Base-by-base conservation (phyloP, 1,140 invertebrate species). In the Bombus ignitus region DNA sequence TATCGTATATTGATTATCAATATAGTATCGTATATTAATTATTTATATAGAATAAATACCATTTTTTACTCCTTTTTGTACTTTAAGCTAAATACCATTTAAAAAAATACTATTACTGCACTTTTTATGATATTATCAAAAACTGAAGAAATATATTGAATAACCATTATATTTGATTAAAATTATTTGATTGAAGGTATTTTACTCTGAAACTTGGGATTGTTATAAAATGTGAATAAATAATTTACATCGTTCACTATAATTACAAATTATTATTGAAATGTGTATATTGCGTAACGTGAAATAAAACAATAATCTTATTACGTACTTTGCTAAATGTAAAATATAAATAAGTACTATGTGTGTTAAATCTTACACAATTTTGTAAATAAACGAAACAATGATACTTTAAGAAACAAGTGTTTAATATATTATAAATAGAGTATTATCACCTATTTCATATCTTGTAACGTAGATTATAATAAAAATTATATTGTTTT, bases 291-390 rank as follows among this genome's bases (percentile, higher is more conserved):
- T 71, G 74, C 73, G 74, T 47, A 88, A 82, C 71, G 70, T 75
- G 65, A 89, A 87, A 78, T 83, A 84, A 91, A 91, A 91, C 81
- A 88, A 81, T 88, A 83, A 91, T 73, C 57, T 86, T 80, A 79
- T 88, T 82, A 86, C 53, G 66, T 89, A 88, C 53, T 85, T 47
- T 47, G 77, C 75, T 83, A 89, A 78, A 80, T 74, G 59, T 85
- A 89, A 89, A 89, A 83, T 68, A 73, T 89, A 89, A 88, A 88
- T 89, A 89, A 89, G 88, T 89, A 89, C 88, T 75, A 62, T n/a
- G 66, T 39, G 66, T 39, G 47, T 25, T 89, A 73, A 80, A 89
- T 77, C 65, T 72, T 86, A 89, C 53, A 76, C 76, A 59, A 44
- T 80, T 53, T 86, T 89, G 81, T 81, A 89, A 89, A 86, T 89